Evolutionary conservation across 2,888 invertebrate species (phyloP).

Genomic region (Lochmaea crataegi): DNA sequence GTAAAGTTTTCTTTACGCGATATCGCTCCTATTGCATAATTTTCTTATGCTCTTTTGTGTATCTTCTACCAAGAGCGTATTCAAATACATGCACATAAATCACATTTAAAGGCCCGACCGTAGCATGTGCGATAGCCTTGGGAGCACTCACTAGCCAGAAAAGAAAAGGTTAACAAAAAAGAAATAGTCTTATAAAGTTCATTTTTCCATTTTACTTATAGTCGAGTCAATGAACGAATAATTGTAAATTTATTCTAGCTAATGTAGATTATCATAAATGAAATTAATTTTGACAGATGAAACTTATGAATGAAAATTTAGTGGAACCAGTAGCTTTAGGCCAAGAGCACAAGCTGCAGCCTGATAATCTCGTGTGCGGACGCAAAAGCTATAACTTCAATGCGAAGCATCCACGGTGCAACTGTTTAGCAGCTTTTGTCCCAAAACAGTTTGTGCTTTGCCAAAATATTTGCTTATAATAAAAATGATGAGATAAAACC

Average conservation of each 20-base stretch:
- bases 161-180: conserved; percentile 41
- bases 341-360: too few relatives aligned
- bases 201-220: conserved; percentile 28
- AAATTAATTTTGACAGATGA: too few relatives aligned
- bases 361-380: too few relatives aligned
- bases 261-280: too few relatives aligned
- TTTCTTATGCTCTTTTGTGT: conserved; percentile 28
- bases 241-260: neutral
- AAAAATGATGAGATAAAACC: too few relatives aligned
- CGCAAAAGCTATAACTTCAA: too few relatives aligned
- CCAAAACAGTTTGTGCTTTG: too few relatives aligned
- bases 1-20: conserved; percentile 21
- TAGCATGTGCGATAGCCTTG: conserved; percentile 35
- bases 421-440: too few relatives aligned
- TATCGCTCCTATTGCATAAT: conserved; percentile 32
- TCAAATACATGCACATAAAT: conserved; percentile 41
- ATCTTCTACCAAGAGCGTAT: conserved; percentile 23
- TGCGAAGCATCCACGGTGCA: too few relatives aligned
- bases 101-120: conserved; percentile 31
- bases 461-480: too few relatives aligned
- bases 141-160: conserved; percentile 31
- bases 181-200: conserved; percentile 33
- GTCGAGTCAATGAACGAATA: neutral
- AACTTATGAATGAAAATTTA: too few relatives aligned
- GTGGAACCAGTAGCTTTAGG: too few relatives aligned